Percentiles rank a stretch among this genome's conserved stretches.
phyloP scores from a whole-genome alignment of 2,888 invertebrate species.

The Nymphalis c-album region DNA sequence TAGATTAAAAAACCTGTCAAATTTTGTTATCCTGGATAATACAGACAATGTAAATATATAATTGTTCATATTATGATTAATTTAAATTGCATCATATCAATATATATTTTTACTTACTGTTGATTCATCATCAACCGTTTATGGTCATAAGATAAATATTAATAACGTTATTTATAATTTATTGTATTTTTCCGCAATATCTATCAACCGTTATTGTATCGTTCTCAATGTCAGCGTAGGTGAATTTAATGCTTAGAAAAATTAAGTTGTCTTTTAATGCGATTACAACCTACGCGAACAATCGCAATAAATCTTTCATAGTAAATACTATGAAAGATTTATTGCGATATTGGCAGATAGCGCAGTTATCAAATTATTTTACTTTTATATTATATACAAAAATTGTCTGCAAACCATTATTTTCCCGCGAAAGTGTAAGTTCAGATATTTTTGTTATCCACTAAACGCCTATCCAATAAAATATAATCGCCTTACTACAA shows the following conservation, averaged over 20 bases:
- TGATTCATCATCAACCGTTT: no score
- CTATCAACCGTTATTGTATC: not conserved
- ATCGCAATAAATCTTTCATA: no score
- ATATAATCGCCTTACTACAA: not conserved
- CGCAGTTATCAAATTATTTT: not conserved
- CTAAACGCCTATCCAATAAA: no score
- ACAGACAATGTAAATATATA: no score
- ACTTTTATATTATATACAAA: not conserved
- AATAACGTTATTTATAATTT: not conserved
- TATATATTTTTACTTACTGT: no score
- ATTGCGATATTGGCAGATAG: not conserved
- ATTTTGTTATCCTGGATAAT: not conserved
- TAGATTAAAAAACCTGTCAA: not conserved
- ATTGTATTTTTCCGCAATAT: not conserved
- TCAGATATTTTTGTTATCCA: no score
- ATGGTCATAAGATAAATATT: not conserved
- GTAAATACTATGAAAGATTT: no score
- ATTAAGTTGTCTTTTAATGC: slow-evolving; percentile 8
- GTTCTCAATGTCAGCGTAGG: not conserved
- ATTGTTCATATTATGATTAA: no score
- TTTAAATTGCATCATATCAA: no score
- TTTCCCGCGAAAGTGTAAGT: no score
- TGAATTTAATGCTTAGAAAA: slow-evolving; percentile 14
- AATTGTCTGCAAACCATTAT: no score
- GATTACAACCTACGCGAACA: slow-evolving; percentile 25